A percentile compares a stretch with the other conserved stretches of the same genome.
Conservation (phyloP, 2,888 invertebrate genomes). For the Minunthozetes semirufus region DNA sequence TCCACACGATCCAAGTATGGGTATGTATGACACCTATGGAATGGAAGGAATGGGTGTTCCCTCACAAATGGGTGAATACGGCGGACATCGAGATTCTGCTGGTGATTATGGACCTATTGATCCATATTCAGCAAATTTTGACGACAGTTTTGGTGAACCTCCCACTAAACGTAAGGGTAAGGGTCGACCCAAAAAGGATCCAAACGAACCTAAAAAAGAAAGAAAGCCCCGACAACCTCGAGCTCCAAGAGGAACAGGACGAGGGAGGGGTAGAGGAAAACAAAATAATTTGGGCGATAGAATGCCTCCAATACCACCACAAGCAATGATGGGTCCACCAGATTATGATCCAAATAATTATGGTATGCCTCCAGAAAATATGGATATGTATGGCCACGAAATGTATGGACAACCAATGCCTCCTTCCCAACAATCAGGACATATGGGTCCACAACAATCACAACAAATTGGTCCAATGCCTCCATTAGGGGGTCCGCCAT, state of each 20-base stretch:
- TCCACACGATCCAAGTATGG: conserved; percentile 11
- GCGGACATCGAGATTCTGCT: conserved; percentile 3
- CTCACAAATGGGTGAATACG: conserved; percentile 30
- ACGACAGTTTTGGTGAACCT: conserved; percentile 37
- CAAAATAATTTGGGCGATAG: conserved; percentile 4
- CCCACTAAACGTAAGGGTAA: conserved; percentile 36
- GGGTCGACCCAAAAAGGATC: conserved; percentile 38
- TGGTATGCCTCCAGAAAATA: conserved; percentile 2
- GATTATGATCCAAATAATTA: conserved; percentile 21
- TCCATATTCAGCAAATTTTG: conserved; percentile 35
- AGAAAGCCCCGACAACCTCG: conserved; percentile 41
- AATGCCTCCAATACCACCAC: conserved; percentile 22
- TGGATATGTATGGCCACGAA: conserved; percentile 32
- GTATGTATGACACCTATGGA: conserved; percentile 30
- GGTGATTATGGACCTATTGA: conserved; percentile 29
- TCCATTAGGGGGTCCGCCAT: neutral
- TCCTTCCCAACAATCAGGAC: neutral
- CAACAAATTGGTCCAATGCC: neutral
- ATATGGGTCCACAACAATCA: neutral
- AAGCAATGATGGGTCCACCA: conserved; percentile 27
- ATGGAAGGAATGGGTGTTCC: conserved; percentile 33
- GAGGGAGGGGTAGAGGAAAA: conserved; percentile 33
- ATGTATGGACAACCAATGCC: conserved; percentile 17
- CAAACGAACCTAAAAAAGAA: conserved; percentile 42
- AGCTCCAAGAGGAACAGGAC: conserved; percentile 54